phyloP scores from a whole-genome alignment of 2,113 vertebrate species.

The Irena cyanogastra region DNA sequence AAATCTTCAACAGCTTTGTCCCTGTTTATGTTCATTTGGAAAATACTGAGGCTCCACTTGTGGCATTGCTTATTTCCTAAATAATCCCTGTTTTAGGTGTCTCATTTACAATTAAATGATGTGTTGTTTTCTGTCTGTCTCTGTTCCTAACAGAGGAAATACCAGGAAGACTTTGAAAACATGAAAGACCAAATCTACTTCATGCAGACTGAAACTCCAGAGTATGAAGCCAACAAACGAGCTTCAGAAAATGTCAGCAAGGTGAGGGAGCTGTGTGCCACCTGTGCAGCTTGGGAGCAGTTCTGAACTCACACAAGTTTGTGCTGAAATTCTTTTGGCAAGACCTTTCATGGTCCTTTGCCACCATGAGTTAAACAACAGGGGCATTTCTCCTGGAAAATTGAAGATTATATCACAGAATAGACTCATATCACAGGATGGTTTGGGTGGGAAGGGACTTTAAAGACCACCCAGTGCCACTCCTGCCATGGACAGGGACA shows the following conservation, averaged over 20 bases:
- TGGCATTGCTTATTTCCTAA: not conserved
- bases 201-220: conserved; percentile 95
- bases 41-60: not conserved
- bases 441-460: not conserved
- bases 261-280: conserved; percentile 58
- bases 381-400: not conserved
- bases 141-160: conserved; percentile 80
- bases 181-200: conserved; percentile 95
- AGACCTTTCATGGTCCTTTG: not conserved
- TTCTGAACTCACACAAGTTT: not conserved
- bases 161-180: conserved; percentile 85
- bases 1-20: not conserved
- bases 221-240: conserved; percentile 85
- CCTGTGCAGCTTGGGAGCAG: not conserved
- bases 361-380: not conserved
- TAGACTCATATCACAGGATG: not conserved
- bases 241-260: conserved; percentile 80
- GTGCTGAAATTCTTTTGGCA: not conserved
- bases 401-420: not conserved
- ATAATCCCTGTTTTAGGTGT: not conserved
- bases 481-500: not conserved
- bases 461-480: not conserved
- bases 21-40: not conserved
- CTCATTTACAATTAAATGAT: not conserved
- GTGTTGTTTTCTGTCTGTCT: not conserved